A percentile compares a stretch with the other conserved stretches of the same genome.
phyloP scores from a whole-genome alignment of 2,797 vertebrate species.

The Falco rusticolus region DNA sequence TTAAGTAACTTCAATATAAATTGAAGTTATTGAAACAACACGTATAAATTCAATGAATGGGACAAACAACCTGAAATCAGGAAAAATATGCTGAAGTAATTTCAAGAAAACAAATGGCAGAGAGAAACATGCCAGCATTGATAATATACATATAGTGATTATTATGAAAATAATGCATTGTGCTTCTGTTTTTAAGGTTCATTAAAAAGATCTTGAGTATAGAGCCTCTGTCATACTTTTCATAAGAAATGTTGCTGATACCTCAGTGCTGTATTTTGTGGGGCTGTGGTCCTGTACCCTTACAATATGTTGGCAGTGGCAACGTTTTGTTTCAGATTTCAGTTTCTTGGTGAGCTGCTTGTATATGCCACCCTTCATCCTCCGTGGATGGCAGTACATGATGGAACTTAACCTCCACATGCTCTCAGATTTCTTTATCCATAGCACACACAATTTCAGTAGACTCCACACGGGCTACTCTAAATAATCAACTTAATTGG shows the following conservation, averaged over 20 bases:
- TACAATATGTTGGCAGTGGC: background rate
- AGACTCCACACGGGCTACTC: background rate
- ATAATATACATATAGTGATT: background rate
- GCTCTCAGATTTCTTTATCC: background rate
- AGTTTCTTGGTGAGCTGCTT: background rate
- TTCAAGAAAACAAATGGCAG: background rate
- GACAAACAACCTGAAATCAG: background rate
- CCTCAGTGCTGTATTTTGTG: background rate
- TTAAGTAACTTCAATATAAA: background rate
- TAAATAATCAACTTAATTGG: background rate
- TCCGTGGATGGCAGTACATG: rapidly evolving
- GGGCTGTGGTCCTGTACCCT: background rate
- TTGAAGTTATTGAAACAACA: background rate
- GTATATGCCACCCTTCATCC: too few species aligned
- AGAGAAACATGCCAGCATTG: background rate
- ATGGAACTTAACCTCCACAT: too few species aligned
- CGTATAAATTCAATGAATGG: background rate
- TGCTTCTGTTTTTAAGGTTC: background rate
- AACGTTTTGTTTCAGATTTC: too few species aligned
- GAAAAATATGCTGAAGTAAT: background rate
- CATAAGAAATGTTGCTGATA: background rate
- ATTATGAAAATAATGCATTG: background rate
- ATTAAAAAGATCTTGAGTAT: background rate
- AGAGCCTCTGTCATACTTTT: background rate
- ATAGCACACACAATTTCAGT: background rate